These are phyloP conservation scores for Drosophila orena DNA, from an alignment of 1,140 invertebrate species.

Conservation along the genomic window DNA sequence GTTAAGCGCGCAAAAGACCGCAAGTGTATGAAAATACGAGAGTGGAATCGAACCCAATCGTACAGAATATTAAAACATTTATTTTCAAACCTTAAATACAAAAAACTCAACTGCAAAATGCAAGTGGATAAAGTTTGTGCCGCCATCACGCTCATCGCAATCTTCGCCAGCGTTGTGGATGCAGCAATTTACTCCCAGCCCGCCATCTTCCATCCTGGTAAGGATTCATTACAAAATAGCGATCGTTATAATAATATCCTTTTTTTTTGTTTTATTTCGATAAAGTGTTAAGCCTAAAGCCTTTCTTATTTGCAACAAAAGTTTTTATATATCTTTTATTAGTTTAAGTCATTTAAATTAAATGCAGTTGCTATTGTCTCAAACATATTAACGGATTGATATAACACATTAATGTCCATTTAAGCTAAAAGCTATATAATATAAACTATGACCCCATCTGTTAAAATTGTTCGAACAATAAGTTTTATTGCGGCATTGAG, in stretches of 20 bases:
- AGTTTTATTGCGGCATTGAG: slow-evolving; percentile 2
- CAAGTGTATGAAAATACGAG: slow-evolving; percentile 34
- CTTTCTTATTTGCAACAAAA: not conserved
- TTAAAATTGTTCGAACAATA: not conserved
- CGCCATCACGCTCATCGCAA: slow-evolving; percentile 52
- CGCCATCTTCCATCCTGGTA: slow-evolving; percentile 73
- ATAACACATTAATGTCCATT: not conserved
- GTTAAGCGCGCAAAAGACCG: slow-evolving; percentile 22
- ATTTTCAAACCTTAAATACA: not conserved
- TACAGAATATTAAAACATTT: slow-evolving; percentile 15
- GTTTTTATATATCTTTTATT: not conserved
- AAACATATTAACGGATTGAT: not conserved
- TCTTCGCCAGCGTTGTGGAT: slow-evolving; percentile 57
- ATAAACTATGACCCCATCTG: not conserved
- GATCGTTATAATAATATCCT: not conserved
- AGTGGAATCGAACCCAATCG: slow-evolving; percentile 20
- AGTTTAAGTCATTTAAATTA: too few species aligned
- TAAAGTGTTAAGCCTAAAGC: too few species aligned
- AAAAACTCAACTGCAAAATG: slow-evolving; percentile 58
- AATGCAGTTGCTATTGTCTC: too few species aligned
- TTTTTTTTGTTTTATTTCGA: not conserved
- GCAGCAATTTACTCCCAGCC: slow-evolving; percentile 77
- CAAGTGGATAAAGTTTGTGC: slow-evolving; percentile 70
- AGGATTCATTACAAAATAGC: slow-evolving; percentile 42
- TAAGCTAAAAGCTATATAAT: not conserved